Conservation (phyloP, 2,888 invertebrate genomes). For the Trachelus iudaicus region DNA sequence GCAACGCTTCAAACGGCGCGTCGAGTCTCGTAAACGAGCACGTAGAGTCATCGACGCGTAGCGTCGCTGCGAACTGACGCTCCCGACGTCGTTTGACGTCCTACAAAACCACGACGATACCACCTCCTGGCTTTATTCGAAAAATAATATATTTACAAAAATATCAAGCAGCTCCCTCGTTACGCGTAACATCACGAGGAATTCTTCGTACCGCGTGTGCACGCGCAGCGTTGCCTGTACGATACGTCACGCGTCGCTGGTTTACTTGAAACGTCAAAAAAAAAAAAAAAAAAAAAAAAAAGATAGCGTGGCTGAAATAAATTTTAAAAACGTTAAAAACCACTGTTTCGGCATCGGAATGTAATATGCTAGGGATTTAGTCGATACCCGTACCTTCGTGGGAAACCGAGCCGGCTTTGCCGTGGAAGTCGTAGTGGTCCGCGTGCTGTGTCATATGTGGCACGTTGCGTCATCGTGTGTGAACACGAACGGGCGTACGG, state of each 20-base stretch:
- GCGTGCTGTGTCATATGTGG: neutral
- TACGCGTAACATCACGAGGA: neutral
- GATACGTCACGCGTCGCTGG: neutral
- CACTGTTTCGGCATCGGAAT: slow-evolving; percentile 28
- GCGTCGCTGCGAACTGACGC: neutral
- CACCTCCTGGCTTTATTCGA: neutral
- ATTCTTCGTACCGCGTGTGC: neutral
- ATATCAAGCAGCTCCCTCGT: neutral
- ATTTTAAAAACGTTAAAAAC: neutral
- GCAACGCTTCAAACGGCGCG: neutral
- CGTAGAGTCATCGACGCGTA: neutral
- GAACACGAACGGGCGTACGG: neutral
- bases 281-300: no score
- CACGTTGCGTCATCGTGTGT: neutral
- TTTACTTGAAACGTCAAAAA: neutral
- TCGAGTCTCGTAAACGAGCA: neutral
- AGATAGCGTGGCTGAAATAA: neutral
- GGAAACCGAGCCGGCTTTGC: slow-evolving; percentile 26
- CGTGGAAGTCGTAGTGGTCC: neutral
- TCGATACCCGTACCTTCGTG: slow-evolving; percentile 33
- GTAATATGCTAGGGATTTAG: slow-evolving; percentile 41
- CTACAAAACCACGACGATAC: neutral
- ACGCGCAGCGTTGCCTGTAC: neutral
- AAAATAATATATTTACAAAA: neutral
- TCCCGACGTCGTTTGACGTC: neutral